phyloP scores from a whole-genome alignment of 2,113 vertebrate genomes.

The Fregata magnificens region DNA sequence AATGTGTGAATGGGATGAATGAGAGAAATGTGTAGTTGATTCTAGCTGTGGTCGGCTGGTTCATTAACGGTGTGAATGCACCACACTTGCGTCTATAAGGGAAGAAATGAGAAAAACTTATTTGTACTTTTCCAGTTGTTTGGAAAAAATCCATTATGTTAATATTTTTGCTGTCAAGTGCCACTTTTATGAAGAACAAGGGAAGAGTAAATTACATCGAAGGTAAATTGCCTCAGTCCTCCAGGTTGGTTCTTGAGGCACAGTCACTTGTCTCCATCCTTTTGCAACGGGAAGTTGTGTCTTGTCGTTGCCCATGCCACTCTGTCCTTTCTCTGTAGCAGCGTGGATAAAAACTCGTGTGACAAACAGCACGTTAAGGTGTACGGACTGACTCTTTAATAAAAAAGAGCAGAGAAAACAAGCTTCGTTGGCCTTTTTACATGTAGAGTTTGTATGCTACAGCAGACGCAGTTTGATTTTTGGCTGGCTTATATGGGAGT shows the following conservation, averaged over 20 bases:
- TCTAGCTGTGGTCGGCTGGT: conserved; percentile 76
- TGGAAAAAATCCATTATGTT: conserved; percentile 33
- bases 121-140: conserved; percentile 25
- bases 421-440: not conserved
- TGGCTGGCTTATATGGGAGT: not conserved
- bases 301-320: not conserved
- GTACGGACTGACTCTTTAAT: not conserved
- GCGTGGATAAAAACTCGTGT: not conserved
- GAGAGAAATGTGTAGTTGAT: conserved; percentile 83
- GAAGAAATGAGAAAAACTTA: conserved; percentile 9
- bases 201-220: conserved; percentile 27
- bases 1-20: conserved; percentile 79
- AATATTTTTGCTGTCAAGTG: not conserved
- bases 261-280: conserved; percentile 21
- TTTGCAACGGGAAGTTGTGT: not conserved
- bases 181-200: not conserved
- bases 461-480: conserved; percentile 15
- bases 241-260: not conserved
- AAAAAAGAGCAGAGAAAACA: conserved; percentile 11
- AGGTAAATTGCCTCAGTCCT: not conserved
- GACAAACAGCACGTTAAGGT: conserved; percentile 4
- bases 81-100: not conserved
- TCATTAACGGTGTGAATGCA: conserved; percentile 79
- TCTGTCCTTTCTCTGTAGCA: not conserved
- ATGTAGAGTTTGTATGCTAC: not conserved